Conservation (phyloP, 2,888 invertebrate genomes). For the Oscheius sp. region DNA sequence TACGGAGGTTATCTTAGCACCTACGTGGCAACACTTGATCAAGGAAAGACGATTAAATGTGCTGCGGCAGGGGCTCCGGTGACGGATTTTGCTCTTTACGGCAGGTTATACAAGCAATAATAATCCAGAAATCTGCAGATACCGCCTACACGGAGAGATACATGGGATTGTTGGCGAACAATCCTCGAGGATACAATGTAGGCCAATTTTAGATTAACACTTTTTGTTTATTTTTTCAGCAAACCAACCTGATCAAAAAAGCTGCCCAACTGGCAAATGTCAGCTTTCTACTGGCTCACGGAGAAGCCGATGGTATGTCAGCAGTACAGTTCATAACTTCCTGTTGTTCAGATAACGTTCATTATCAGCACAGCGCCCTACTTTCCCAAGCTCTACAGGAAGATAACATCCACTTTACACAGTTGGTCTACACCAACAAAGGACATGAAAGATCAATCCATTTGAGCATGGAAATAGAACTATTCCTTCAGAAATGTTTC, state of each 20-base stretch:
- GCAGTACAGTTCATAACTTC: too few relatives aligned
- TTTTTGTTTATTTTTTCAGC: background rate
- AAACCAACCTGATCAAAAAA: slow-evolving; percentile 42
- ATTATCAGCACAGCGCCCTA: slow-evolving; percentile 92
- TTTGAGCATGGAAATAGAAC: too few relatives aligned
- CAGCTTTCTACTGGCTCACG: slow-evolving; percentile 90
- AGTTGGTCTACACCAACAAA: too few relatives aligned
- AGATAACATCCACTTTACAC: slow-evolving; percentile 88
- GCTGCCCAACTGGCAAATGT: slow-evolving; percentile 83
- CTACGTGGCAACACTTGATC: slow-evolving; percentile 83
- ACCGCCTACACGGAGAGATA: slow-evolving; percentile 98
- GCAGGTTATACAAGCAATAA: too few relatives aligned
- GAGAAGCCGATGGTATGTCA: slow-evolving; percentile 84
- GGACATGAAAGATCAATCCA: too few relatives aligned
- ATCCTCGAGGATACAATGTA: slow-evolving; percentile 78
- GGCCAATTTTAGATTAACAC: slow-evolving; percentile 3
- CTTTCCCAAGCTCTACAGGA: slow-evolving; percentile 86
- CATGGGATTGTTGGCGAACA: slow-evolving; percentile 87
- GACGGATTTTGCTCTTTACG: slow-evolving; percentile 93
- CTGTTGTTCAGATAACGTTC: slow-evolving; percentile 87
- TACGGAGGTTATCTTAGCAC: slow-evolving; percentile 94
- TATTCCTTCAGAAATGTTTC: too few relatives aligned
- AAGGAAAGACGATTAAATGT: slow-evolving; percentile 87
- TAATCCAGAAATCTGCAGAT: slow-evolving; percentile 80
- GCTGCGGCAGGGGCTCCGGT: slow-evolving; percentile 94